A percentile compares a stretch with the other conserved stretches of the same genome.
These are phyloP conservation scores for Allacma fusca DNA, from an alignment of 2,888 invertebrate species.

Conservation along the genomic window DNA sequence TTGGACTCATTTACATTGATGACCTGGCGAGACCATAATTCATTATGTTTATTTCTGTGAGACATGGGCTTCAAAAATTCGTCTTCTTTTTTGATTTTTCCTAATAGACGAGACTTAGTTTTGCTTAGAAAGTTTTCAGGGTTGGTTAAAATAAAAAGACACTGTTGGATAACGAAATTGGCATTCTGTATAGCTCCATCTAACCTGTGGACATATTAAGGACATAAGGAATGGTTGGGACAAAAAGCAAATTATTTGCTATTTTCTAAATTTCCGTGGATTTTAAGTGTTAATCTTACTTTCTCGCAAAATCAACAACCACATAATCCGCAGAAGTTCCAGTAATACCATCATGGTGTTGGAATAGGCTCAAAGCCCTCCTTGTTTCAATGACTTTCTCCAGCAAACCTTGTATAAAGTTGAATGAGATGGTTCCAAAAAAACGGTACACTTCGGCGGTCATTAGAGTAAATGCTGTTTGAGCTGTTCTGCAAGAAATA, in stretches of 20 bases:
- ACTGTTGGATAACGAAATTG: conserved; percentile 56
- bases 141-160: conserved; percentile 44
- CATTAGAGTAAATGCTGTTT: conserved; percentile 55
- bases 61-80: conserved; percentile 52
- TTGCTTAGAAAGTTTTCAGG: conserved; percentile 51
- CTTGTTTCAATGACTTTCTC: conserved; percentile 72
- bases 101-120: not conserved
- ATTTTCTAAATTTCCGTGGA: no score
- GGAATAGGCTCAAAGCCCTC: conserved; percentile 82
- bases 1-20: conserved; percentile 69
- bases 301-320: conserved; percentile 86
- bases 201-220: conserved; percentile 44
- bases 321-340: conserved; percentile 94
- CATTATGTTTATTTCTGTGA: conserved; percentile 67
- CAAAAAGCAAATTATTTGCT: no score
- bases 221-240: no score
- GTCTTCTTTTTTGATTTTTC: conserved; percentile 44
- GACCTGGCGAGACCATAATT: conserved; percentile 71
- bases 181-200: conserved; percentile 47
- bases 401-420: conserved; percentile 63
- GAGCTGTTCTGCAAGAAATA: conserved; percentile 49
- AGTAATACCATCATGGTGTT: conserved; percentile 92
- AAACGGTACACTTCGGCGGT: conserved; percentile 51
- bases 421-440: conserved; percentile 35
- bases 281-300: conserved; percentile 64